A percentile compares a stretch with the other conserved stretches of the same genome.
Evolutionary conservation across 1,140 invertebrate species (phyloP).

Genomic region (Oedothorax gibbosus): DNA sequence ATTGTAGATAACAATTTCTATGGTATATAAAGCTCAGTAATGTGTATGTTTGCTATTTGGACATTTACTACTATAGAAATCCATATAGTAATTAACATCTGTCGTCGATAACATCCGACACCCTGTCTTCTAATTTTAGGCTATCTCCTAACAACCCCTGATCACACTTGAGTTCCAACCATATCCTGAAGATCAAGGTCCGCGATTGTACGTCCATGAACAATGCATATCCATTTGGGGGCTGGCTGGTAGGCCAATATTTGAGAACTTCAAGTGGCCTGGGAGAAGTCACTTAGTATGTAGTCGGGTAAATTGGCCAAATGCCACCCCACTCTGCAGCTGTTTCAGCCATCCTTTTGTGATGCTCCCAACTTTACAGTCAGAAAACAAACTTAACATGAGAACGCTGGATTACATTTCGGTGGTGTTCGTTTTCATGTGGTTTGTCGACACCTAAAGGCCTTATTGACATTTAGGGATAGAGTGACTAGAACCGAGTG

Average conservation of each 20-base stretch:
- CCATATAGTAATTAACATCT: no score
- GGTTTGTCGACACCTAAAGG: not conserved
- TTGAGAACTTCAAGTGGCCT: conserved; percentile 25
- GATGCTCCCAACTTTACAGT: not conserved
- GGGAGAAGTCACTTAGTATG: conserved; percentile 28
- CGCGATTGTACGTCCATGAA: no score
- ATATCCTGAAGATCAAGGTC: no score
- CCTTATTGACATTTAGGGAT: not conserved
- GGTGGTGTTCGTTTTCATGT: conserved; percentile 11
- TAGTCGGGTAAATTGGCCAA: conserved; percentile 25
- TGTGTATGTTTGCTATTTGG: no score
- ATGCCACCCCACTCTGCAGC: not conserved
- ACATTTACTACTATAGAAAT: no score
- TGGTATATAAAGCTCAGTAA: no score
- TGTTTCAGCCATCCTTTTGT: conserved; percentile 5
- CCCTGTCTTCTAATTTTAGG: no score
- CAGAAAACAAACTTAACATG: conserved; percentile 21
- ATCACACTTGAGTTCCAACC: no score
- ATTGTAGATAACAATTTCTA: no score
- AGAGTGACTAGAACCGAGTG: not conserved
- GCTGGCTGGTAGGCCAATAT: conserved; percentile 20
- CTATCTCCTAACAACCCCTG: no score
- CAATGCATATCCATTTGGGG: not conserved
- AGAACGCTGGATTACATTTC: conserved; percentile 22
- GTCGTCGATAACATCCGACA: no score